Evolutionary conservation across 2,888 invertebrate species (phyloP).

Genomic region (Zaprionus lineosus): DNA sequence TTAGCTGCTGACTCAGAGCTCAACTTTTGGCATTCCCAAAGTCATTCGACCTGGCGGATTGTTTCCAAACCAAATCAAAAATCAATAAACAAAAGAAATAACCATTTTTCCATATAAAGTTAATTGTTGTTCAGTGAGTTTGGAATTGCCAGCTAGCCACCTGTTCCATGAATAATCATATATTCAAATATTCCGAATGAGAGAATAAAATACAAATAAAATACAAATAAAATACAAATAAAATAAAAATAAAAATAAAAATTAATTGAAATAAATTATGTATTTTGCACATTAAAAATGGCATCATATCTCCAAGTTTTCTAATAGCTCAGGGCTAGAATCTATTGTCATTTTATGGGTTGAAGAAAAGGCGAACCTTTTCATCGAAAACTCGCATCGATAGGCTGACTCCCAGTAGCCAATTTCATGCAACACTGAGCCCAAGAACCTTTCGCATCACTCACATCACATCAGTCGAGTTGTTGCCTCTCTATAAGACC

Average conservation of each 20-base stretch:
- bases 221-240: constrained; percentile 15
- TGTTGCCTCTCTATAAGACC: constrained; percentile 32
- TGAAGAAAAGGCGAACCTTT: constrained; percentile 7
- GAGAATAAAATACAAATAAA: constrained; percentile 17
- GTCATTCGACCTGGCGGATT: constrained; percentile 55
- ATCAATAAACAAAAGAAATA: constrained; percentile 15
- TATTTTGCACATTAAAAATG: no score
- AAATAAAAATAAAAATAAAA: no score
- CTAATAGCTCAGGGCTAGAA: no score
- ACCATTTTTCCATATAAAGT: constrained; percentile 40
- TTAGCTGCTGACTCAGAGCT: constrained; percentile 38
- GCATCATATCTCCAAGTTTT: no score
- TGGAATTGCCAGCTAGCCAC: constrained; percentile 52
- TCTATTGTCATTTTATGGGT: constrained; percentile 49
- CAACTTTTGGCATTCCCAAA: constrained; percentile 51
- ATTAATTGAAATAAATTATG: no score
- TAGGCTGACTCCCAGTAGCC: constrained; percentile 53
- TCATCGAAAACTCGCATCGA: no score
- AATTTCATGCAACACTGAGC: constrained; percentile 75
- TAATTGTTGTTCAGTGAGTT: constrained; percentile 71
- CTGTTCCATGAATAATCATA: constrained; percentile 59
- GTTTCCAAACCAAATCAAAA: constrained; percentile 4
- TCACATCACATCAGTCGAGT: constrained; percentile 57
- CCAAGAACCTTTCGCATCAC: constrained; percentile 66
- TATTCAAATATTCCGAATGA: constrained; percentile 5